Percentiles rank a stretch among this genome's conserved stretches.
Conservation (phyloP, 2,888 invertebrate genomes). For the Pachycephus smyrnensis region DNA sequence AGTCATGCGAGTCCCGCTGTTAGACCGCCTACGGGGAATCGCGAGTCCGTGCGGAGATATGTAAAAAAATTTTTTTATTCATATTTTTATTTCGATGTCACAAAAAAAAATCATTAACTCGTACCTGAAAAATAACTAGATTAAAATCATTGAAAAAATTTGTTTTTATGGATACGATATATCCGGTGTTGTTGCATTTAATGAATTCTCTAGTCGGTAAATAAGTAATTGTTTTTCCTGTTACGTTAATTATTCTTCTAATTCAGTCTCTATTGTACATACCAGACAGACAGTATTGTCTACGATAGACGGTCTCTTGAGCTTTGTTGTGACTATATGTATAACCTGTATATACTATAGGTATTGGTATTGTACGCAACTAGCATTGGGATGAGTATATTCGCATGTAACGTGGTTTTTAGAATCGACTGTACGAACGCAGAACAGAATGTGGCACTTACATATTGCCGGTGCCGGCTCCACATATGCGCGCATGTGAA, state of each 20-base stretch:
- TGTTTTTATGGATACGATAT: neutral
- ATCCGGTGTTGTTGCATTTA: neutral
- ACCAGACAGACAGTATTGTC: neutral
- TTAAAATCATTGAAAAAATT: neutral
- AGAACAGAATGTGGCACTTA: conserved; percentile 60
- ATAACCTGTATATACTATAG: neutral
- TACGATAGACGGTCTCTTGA: neutral
- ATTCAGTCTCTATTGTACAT: neutral
- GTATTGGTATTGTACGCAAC: neutral
- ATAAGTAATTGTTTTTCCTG: neutral
- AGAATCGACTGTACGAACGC: conserved; percentile 52
- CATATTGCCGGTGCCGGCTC: conserved; percentile 55
- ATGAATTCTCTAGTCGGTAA: neutral
- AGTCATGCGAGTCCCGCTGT: neutral
- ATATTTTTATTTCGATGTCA: neutral
- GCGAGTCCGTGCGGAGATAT: neutral
- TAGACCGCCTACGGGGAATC: neutral
- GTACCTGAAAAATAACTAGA: neutral
- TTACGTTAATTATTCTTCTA: neutral
- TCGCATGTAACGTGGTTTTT: conserved; percentile 35
- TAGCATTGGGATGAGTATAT: neutral
- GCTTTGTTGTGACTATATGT: neutral
- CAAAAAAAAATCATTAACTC: neutral
- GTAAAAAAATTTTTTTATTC: neutral
- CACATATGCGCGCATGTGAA: conserved; percentile 60